Evolutionary conservation across 2,888 invertebrate species (phyloP).

Genomic region (Orchestes rusci): DNA sequence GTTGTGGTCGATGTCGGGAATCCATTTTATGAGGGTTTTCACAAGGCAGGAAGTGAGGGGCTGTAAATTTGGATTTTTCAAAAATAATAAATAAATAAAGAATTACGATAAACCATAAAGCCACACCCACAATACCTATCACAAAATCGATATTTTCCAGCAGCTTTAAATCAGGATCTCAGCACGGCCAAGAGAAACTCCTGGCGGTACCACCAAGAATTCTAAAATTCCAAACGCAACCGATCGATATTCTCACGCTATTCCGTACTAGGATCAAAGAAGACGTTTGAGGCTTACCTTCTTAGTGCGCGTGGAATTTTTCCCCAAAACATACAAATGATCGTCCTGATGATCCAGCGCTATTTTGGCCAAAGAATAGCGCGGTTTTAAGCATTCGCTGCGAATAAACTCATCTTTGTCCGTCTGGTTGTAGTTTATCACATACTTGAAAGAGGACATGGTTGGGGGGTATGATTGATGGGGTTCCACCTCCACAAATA

Average conservation of each 20-base stretch:
- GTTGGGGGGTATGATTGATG: constrained; percentile 32
- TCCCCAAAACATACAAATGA: not conserved
- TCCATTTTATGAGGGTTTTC: constrained; percentile 34
- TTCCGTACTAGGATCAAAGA: too few species aligned
- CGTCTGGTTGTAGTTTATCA: constrained; percentile 31
- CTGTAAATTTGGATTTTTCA: too few species aligned
- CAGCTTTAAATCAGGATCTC: too few species aligned
- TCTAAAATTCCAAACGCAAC: not conserved
- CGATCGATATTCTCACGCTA: not conserved
- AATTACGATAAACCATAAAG: too few species aligned
- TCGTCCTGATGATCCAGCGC: constrained; percentile 14
- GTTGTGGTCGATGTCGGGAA: constrained; percentile 35
- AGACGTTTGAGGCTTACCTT: too few species aligned
- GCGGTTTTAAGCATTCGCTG: constrained; percentile 24
- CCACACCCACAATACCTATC: too few species aligned
- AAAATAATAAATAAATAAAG: too few species aligned
- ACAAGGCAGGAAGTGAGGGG: constrained; percentile 28
- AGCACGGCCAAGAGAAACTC: too few species aligned
- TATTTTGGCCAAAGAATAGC: too few species aligned
- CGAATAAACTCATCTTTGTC: constrained; percentile 29
- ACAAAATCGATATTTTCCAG: too few species aligned
- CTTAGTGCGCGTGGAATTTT: too few species aligned
- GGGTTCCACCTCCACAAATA: constrained; percentile 31
- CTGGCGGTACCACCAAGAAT: too few species aligned
- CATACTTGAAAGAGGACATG: constrained; percentile 34